Base-by-base conservation (phyloP, 2,888 invertebrate genomes). In the Elysia crispata region DNA sequence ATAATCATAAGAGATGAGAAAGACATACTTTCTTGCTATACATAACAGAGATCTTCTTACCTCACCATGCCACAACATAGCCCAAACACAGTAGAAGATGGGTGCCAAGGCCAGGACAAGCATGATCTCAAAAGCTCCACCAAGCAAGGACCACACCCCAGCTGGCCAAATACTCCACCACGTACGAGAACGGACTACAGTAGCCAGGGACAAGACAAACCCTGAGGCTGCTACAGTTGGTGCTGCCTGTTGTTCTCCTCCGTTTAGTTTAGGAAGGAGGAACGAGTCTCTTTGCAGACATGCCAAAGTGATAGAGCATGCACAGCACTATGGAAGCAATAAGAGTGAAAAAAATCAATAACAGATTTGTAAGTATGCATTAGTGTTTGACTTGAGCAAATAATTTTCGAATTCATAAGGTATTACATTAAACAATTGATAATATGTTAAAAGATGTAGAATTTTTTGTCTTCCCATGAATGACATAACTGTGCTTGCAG, bases 261-360 rank as follows among this genome's bases (percentile, higher is more conserved):
- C 83, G 11, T 41, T 41, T 13, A 90, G 79, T 41, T 84, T 85
- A 23, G 83, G 79, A 0, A 90, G 82, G 11, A 88, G 57, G 74
- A 84, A 75, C 69, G 83, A 78, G 82, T 89, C 90, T 66, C 85
- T 87, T 70, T 89, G 89, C 41, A 89, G 83, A 73, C 88, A 89
- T n/a, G 87, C 83, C 57, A 90, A 77, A 11, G 88, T 84, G 1
- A 89, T 74, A 0, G 85, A 83, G 0, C 86, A 84, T 11, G 85
- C 86, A 83, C 88, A 87, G 80, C 87, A 88, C 90, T 90, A 86
- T 33, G 86, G 87, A 54, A 54, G 60, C 77, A 69, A 28, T 8
- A n/a, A 3, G 15, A 23, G 60, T 8, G 25, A 6, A 5, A 70
- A 70, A 31, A 18, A 23, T 30, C 28, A 67, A 28, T 67, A 67